Evolutionary conservation across 2,113 vertebrate species (phyloP).

Genomic region (Apeltes quadracus): DNA sequence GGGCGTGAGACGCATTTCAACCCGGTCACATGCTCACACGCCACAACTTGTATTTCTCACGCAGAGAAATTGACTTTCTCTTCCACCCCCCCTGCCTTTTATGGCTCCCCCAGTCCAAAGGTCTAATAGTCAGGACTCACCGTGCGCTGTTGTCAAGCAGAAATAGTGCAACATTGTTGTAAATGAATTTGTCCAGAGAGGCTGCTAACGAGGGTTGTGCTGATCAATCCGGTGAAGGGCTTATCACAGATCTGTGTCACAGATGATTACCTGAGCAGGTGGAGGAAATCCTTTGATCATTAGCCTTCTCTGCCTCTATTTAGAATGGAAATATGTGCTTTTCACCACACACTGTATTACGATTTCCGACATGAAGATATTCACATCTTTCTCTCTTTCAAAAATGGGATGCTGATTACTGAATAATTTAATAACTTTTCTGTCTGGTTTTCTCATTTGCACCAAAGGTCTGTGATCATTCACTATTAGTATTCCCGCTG

Average conservation of each 20-base stretch:
- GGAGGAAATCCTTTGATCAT: constrained; percentile 32
- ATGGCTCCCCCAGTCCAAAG: too few species aligned
- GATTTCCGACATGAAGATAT: not conserved
- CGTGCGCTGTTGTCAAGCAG: constrained; percentile 9
- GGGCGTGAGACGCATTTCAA: too few species aligned
- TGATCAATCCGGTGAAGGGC: constrained; percentile 49
- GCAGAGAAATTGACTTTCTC: too few species aligned
- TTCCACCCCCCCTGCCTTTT: too few species aligned
- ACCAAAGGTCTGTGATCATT: not conserved
- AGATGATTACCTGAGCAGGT: constrained; percentile 35
- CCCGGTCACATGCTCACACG: too few species aligned
- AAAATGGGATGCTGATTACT: not conserved
- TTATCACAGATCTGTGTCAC: constrained; percentile 57
- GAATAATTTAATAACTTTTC: constrained; percentile 7
- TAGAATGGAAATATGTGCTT: not conserved
- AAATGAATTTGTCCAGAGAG: constrained; percentile 45
- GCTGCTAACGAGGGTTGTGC: constrained; percentile 47
- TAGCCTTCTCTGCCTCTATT: constrained; percentile 17
- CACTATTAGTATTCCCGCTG: constrained; percentile 6
- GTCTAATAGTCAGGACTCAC: too few species aligned
- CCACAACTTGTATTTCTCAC: too few species aligned
- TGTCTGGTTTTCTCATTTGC: constrained; percentile 16
- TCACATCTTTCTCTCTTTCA: not conserved
- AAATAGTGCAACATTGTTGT: constrained; percentile 29
- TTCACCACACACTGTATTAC: not conserved